Conservation (phyloP, 2,888 invertebrate species). For the Drosophila fulvimacula region DNA sequence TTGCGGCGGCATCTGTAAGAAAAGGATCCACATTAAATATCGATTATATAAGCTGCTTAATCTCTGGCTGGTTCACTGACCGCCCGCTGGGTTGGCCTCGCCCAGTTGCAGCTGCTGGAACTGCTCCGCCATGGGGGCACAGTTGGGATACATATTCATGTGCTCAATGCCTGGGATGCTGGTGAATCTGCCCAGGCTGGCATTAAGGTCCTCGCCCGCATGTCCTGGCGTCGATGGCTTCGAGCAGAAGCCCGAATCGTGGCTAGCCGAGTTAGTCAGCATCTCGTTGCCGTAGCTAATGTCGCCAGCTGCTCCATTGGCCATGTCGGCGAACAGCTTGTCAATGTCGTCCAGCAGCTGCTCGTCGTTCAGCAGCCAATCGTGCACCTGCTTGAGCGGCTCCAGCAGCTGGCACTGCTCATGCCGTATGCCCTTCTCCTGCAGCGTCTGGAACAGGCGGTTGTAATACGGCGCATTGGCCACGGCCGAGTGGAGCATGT, state of each 20-base stretch:
- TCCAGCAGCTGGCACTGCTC: slow-evolving; percentile 86
- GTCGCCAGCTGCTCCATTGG: slow-evolving; percentile 54
- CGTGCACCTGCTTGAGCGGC: slow-evolving; percentile 86
- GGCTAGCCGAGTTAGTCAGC: slow-evolving; percentile 78
- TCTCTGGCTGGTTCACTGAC: slow-evolving; percentile 19
- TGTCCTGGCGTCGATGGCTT: slow-evolving; percentile 83
- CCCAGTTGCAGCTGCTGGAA: slow-evolving; percentile 69
- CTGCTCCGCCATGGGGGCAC: slow-evolving; percentile 60
- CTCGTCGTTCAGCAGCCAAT: slow-evolving; percentile 86
- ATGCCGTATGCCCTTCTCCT: slow-evolving; percentile 86
- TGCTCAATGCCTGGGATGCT: slow-evolving; percentile 82
- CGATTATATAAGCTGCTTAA: no score
- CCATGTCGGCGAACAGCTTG: slow-evolving; percentile 86
- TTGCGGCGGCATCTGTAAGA: slow-evolving; percentile 24
- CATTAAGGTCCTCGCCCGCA: slow-evolving; percentile 64
- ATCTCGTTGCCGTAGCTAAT: slow-evolving; percentile 64
- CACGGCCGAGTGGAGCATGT: slow-evolving; percentile 87
- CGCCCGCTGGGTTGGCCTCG: slow-evolving; percentile 21
- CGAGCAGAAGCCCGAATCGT: slow-evolving; percentile 84
- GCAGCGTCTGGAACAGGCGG: slow-evolving; percentile 86
- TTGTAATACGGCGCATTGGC: slow-evolving; percentile 87
- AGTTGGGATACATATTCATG: slow-evolving; percentile 83
- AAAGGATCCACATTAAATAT: neutral
- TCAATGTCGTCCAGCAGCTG: slow-evolving; percentile 86
- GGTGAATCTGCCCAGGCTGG: slow-evolving; percentile 73